Evolutionary conservation across 23 tunicate species (phyloP).

Genomic region (Halocynthia aurantium): DNA sequence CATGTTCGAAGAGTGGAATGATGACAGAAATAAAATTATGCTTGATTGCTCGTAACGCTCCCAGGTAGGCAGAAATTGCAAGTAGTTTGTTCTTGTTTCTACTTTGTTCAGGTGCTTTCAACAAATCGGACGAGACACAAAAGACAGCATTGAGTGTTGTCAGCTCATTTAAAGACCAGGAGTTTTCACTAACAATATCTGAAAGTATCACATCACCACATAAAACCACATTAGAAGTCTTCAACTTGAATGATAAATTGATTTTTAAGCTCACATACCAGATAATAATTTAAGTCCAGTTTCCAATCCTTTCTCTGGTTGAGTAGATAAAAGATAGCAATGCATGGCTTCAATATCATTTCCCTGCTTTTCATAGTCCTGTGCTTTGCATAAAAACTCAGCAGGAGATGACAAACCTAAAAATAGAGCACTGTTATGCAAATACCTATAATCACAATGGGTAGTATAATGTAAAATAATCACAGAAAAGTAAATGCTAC

Average conservation of each 20-base stretch:
- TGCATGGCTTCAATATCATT: constrained; percentile 32
- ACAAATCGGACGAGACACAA: constrained; percentile 32
- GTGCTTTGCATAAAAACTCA: constrained; percentile 18
- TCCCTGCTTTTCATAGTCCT: constrained; percentile 9
- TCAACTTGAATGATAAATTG: not conserved
- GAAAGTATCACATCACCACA: not conserved
- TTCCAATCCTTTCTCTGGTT: constrained; percentile 47
- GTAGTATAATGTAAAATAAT: no score
- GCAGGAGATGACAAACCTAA: constrained; percentile 44
- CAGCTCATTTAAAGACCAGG: not conserved
- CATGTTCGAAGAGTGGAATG: constrained; percentile 60
- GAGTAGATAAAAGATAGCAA: constrained; percentile 27
- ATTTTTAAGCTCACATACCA: constrained; percentile 24
- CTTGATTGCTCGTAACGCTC: constrained; percentile 46
- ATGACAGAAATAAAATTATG: constrained; percentile 29
- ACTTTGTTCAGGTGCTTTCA: constrained; percentile 26
- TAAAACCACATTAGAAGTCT: not conserved
- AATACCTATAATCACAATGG: no score
- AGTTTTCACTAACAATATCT: no score
- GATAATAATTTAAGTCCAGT: constrained; percentile 29
- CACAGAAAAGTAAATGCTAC: no score
- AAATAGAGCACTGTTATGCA: not conserved
- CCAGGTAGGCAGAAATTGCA: constrained; percentile 67
- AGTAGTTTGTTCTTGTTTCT: constrained; percentile 35
- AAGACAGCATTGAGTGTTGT: constrained; percentile 28